Evolutionary conservation across 2,113 vertebrate genomes (phyloP).

Genomic region (Lipophrys pholis): DNA sequence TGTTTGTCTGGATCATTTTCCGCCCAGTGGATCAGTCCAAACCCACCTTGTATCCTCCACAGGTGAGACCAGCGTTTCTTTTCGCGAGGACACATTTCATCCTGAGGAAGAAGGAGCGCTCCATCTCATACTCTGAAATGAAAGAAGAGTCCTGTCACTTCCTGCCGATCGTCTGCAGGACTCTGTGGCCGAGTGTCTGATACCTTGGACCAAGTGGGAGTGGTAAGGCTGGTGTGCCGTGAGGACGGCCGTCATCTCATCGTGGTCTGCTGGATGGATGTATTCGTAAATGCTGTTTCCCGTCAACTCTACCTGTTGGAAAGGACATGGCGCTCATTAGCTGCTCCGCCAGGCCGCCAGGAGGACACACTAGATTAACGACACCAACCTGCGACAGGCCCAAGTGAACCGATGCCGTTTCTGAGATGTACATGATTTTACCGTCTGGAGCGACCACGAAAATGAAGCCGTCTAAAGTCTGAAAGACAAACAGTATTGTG

Average conservation of each 20-base stretch:
- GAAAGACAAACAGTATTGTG: constrained; percentile 30
- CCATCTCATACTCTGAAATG: constrained; percentile 93
- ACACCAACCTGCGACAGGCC: constrained; percentile 94
- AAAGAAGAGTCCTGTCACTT: neutral
- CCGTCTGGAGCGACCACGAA: constrained; percentile 99
- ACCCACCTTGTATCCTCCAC: constrained; percentile 94
- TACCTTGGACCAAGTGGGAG: constrained; percentile 97
- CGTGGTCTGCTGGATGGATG: constrained; percentile 96
- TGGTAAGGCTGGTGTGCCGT: constrained; percentile 97
- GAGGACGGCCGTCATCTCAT: constrained; percentile 97
- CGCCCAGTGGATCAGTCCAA: no score
- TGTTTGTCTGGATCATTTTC: no score
- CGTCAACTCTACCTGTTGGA: constrained; percentile 96
- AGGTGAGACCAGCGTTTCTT: constrained; percentile 96
- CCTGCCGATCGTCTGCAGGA: neutral
- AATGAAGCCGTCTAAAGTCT: constrained; percentile 98
- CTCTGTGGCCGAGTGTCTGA: neutral
- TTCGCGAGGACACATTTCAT: constrained; percentile 99
- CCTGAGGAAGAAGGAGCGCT: constrained; percentile 95
- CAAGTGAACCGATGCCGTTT: constrained; percentile 96
- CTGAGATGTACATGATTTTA: constrained; percentile 99
- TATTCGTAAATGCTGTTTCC: constrained; percentile 99
- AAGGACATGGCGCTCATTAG: constrained; percentile 51
- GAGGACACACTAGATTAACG: neutral
- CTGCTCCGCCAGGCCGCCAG: neutral